A percentile compares a stretch with the other conserved stretches of the same genome.
Evolutionary conservation across 2,797 vertebrate species (phyloP).

Genomic region (Poeciliopsis gracilis): DNA sequence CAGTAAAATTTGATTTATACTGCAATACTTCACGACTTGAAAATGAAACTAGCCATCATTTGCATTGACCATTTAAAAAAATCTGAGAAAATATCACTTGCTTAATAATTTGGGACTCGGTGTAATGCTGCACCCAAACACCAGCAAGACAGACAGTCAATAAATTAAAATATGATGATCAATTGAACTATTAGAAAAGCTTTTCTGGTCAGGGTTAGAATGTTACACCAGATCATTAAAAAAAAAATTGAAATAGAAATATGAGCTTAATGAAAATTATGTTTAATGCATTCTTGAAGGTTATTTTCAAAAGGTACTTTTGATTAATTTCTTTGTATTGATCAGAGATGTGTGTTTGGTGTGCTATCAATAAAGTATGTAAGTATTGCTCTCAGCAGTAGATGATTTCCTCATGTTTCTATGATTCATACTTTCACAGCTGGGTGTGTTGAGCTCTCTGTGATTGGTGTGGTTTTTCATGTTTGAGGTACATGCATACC

Average conservation of each 20-base stretch:
- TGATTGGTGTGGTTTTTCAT: neutral
- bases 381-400: neutral
- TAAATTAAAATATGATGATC: neutral
- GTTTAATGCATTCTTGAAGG: neutral
- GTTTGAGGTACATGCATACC: neutral
- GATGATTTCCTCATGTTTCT: neutral
- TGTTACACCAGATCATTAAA: neutral
- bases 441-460: neutral
- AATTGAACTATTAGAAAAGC: too few relatives aligned
- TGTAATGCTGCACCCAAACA: neutral
- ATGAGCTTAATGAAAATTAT: neutral
- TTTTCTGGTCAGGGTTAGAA: neutral
- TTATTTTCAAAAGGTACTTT: neutral
- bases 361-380: neutral
- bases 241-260: neutral
- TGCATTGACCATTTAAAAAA: too few relatives aligned
- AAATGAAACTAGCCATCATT: too few relatives aligned
- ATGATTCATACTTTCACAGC: neutral
- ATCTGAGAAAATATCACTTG: too few relatives aligned
- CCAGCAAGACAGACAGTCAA: neutral
- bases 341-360: neutral
- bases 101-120: too few relatives aligned
- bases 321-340: neutral
- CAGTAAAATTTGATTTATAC: too few relatives aligned
- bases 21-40: too few relatives aligned